Evolutionary conservation across 2,113 vertebrate genomes (phyloP), one percentile per base, ranked within the genome.

Genomic region (Salvelinus sp.): DNA sequence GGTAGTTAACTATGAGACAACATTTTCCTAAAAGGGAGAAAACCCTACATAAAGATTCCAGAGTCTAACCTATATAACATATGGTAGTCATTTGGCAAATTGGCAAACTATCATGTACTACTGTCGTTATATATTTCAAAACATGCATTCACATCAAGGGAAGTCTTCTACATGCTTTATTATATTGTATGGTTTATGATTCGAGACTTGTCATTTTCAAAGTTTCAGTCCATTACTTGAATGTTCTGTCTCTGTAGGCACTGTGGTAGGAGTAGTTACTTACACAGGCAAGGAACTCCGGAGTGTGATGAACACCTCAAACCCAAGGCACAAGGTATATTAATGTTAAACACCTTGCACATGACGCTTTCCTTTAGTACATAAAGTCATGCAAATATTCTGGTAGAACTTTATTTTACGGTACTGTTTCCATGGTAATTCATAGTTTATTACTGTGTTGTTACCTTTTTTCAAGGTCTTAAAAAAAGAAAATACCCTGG

Each of bases 241-340:
- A 3, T 48, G 18, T 64, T 77, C 16, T 69, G 22, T 66, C 23
- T 33, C n/a, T 4, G 54, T 62, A 99, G 98, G 98, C 63, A 99
- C 98, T 0, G 95, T 98, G 57, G 96, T 98, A 84, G 98, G 98
- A 64, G 96, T 98, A n/a, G 98, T 99, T 69, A 95, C 99, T 69
- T 99, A 99, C 87, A 99, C 97, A 0, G 98, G 98, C 16, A 94
- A 94, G 86, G 98, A 99, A 4, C 94, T 97, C 72, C 95, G 97
- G 76, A 98, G 98, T 18, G 98, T 99, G 78, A 99, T 99, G 98
- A 99, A 99, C 30, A 95, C 97, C 23, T 98, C 98, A 18, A 98
- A 98, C 83, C 97, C 98, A 0, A 92, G 96, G 22, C 97, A 96
- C 80, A 99, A 99, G 97, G 98, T 98, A 94, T 20, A 82, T 80